Percentiles rank a stretch among this genome's conserved stretches.
These are phyloP conservation scores for Pagrus major DNA, from an alignment of 2,113 vertebrate genomes.

Conservation along the genomic window DNA sequence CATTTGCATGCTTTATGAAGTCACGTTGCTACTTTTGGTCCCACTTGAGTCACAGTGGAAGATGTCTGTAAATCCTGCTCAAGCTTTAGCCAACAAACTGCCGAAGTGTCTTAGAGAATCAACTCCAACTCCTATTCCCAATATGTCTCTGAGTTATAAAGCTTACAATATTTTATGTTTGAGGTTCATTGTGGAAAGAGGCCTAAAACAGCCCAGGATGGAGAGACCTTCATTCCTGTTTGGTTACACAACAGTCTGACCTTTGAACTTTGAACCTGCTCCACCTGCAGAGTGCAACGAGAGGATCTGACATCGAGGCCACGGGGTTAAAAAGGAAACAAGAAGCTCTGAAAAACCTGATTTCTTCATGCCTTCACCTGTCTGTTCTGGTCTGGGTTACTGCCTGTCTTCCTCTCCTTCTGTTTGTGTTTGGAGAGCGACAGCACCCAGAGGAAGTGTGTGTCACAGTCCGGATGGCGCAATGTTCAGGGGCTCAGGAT, in stretches of 20 bases:
- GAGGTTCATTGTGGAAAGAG: neutral
- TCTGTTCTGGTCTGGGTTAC: conserved; percentile 13
- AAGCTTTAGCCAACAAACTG: conserved; percentile 12
- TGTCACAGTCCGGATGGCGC: conserved; percentile 32
- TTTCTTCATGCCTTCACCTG: conserved; percentile 21
- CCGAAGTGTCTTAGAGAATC: neutral
- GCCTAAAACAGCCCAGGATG: neutral
- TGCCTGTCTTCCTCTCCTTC: neutral
- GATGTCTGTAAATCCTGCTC: neutral
- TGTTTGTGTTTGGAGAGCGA: conserved; percentile 25
- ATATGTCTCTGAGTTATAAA: conserved; percentile 13
- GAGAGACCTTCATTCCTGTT: neutral
- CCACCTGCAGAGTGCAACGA: conserved; percentile 54
- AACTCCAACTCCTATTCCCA: neutral
- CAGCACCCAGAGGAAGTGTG: conserved; percentile 18
- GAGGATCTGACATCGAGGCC: conserved; percentile 37
- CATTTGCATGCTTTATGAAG: neutral
- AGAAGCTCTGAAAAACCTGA: neutral
- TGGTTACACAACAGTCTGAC: conserved; percentile 32
- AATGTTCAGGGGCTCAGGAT: conserved; percentile 31
- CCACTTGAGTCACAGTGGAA: neutral
- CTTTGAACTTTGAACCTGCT: conserved; percentile 53
- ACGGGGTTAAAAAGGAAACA: conserved; percentile 26
- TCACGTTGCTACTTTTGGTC: neutral
- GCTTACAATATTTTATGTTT: conserved; percentile 3